These are phyloP conservation scores for Neocloeon triangulifer DNA, from an alignment of 1,140 invertebrate genomes.

Conservation along the genomic window DNA sequence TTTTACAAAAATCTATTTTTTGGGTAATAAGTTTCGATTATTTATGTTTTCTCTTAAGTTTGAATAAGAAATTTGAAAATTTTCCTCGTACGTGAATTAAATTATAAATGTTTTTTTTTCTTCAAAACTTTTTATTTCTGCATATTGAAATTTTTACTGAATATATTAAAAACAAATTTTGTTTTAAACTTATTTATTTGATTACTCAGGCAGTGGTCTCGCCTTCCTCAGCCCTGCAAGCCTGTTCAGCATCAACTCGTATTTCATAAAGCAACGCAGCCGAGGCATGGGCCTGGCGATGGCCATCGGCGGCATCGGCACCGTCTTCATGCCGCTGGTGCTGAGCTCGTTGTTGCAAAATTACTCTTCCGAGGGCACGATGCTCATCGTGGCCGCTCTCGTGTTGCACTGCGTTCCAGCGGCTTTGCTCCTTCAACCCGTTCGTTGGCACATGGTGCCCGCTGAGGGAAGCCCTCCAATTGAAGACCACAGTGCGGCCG, in stretches of 20 bases:
- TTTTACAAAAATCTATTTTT: too few species aligned
- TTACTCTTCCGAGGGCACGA: constrained; percentile 29
- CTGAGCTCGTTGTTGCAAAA: constrained; percentile 29
- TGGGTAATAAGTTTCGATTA: too few species aligned
- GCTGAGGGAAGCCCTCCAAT: background rate
- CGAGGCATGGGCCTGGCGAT: constrained; percentile 42
- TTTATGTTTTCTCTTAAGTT: too few species aligned
- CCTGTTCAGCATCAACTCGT: constrained; percentile 46
- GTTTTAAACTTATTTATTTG: too few species aligned
- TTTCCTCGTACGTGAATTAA: too few species aligned
- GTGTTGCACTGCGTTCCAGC: constrained; percentile 35
- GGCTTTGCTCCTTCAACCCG: constrained; percentile 33
- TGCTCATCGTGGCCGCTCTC: constrained; percentile 33
- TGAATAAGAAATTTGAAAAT: too few species aligned
- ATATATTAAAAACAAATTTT: too few species aligned
- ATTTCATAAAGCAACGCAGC: constrained; percentile 38
- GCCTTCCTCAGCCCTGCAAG: constrained; percentile 37
- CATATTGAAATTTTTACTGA: too few species aligned
- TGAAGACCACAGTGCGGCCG: background rate
- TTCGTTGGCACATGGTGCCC: constrained; percentile 38
- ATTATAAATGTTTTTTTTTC: too few species aligned
- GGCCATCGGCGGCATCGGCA: constrained; percentile 45
- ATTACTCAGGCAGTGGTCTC: constrained; percentile 32
- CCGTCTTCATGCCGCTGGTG: constrained; percentile 46
- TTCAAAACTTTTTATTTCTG: too few species aligned